Percentiles rank a stretch among this genome's conserved stretches.
Conservation (phyloP, 2,113 vertebrate species). For the Recurvirostra avosetta region DNA sequence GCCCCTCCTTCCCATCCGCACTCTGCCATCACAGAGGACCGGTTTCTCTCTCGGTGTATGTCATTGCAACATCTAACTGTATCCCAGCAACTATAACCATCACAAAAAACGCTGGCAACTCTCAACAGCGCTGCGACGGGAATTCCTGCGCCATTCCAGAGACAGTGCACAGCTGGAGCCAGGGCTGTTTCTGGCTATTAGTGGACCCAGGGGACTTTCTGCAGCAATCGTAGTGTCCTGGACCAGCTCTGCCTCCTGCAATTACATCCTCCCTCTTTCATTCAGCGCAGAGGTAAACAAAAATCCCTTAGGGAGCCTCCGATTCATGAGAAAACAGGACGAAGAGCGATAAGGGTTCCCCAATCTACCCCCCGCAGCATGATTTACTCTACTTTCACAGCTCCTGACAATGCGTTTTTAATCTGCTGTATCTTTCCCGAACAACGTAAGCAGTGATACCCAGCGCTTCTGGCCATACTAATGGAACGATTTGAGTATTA, state of each 20-base stretch:
- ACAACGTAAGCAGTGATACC: background rate
- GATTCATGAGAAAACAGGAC: background rate
- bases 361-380: accelerated
- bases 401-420: background rate
- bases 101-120: background rate
- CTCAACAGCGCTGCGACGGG: accelerated
- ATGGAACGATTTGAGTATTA: background rate
- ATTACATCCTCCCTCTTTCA: background rate
- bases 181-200: background rate
- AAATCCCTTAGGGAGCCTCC: background rate
- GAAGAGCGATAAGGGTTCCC: background rate
- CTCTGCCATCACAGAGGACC: background rate
- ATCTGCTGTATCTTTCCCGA: background rate
- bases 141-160: background rate
- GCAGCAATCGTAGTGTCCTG: background rate
- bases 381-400: background rate
- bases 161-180: background rate
- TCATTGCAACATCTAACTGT: background rate
- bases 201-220: background rate
- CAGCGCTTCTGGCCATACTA: background rate
- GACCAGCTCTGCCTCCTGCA: background rate
- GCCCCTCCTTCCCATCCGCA: background rate
- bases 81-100: background rate
- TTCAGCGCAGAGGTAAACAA: background rate
- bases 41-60: background rate